Conservation (phyloP, 2,113 vertebrate species). For the Pycnonotus jocosus region DNA sequence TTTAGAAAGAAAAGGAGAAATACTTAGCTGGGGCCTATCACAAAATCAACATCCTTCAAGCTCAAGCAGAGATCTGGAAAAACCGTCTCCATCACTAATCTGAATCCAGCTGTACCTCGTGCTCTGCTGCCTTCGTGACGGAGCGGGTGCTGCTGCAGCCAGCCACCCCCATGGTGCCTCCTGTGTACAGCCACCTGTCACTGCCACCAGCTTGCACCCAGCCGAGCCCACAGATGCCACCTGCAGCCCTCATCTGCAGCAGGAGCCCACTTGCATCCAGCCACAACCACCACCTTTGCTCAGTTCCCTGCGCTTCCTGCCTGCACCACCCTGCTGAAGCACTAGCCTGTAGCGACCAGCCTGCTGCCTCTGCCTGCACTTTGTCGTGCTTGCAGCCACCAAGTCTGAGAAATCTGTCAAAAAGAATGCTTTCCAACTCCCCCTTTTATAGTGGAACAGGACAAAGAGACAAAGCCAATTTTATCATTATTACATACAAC, state of each 20-base stretch:
- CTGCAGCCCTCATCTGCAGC: neutral
- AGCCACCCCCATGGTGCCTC: no score
- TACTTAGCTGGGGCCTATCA: neutral
- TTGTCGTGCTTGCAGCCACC: neutral
- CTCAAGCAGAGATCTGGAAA: neutral
- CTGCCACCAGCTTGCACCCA: neutral
- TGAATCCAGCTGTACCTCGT: neutral
- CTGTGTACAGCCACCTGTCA: neutral
- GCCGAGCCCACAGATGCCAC: fast-evolving
- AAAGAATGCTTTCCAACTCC: neutral
- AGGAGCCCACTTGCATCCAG: no score
- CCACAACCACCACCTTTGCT: fast-evolving
- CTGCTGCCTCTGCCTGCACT: neutral
- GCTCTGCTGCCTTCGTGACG: neutral
- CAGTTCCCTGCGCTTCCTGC: neutral
- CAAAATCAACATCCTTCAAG: neutral
- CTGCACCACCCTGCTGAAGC: no score
- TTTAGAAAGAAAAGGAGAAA: neutral
- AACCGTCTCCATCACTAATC: neutral
- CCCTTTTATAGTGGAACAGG: fast-evolving
- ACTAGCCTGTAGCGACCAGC: fast-evolving
- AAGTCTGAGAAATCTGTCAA: neutral
- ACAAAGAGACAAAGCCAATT: neutral
- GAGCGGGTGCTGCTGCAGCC: neutral
- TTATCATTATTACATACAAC: neutral